Evolutionary conservation across 2,888 invertebrate species (phyloP).

Genomic region (Galeopsomyia nigrocyanea): DNA sequence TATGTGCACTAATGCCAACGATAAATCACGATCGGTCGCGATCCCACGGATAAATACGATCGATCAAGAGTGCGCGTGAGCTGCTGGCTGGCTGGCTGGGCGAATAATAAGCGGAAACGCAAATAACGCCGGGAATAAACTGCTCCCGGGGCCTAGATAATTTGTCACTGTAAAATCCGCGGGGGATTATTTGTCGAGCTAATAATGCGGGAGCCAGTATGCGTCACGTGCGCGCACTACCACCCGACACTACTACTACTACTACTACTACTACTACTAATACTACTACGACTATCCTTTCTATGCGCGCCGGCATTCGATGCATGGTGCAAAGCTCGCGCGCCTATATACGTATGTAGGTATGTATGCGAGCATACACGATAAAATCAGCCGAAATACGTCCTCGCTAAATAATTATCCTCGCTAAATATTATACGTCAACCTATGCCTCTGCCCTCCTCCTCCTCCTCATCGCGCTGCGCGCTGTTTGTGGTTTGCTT

Average conservation of each 20-base stretch:
- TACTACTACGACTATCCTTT: too few relatives aligned
- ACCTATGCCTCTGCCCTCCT: constrained; percentile 15
- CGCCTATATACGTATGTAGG: constrained; percentile 17
- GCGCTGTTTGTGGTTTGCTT: constrained; percentile 46
- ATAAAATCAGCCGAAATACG: constrained; percentile 62
- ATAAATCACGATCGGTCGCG: constrained; percentile 34
- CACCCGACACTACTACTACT: too few relatives aligned
- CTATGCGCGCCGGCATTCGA: too few relatives aligned
- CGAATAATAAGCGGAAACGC: constrained; percentile 47
- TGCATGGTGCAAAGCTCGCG: too few relatives aligned
- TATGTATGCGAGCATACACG: constrained; percentile 48
- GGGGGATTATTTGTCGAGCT: constrained; percentile 65
- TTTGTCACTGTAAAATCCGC: constrained; percentile 64
- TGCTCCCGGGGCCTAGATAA: constrained; percentile 59
- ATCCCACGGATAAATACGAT: constrained; percentile 43
- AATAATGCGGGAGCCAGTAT: constrained; percentile 63
- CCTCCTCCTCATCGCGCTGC: too few relatives aligned
- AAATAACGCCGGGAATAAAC: constrained; percentile 60
- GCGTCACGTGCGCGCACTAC: constrained; percentile 23
- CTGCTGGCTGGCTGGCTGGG: background rate
- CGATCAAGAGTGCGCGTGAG: constrained; percentile 40
- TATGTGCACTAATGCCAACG: background rate
- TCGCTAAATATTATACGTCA: constrained; percentile 54
- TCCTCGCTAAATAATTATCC: constrained; percentile 54
- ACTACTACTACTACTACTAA: background rate